Conservation (phyloP, 64 coral and sea anemone genomes). For the Porites australiensis region DNA sequence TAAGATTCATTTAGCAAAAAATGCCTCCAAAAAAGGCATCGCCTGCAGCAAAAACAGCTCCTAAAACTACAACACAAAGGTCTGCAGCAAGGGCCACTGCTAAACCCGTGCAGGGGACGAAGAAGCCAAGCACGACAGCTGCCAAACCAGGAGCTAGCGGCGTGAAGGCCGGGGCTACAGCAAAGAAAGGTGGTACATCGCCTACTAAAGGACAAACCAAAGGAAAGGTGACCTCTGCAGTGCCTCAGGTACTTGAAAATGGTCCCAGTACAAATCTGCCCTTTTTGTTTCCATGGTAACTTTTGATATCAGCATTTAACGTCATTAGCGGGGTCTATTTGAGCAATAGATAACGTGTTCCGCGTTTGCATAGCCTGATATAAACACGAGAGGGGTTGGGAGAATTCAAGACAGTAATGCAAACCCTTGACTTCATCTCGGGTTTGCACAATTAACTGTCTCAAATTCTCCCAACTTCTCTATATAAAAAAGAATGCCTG, state of each 20-base stretch:
- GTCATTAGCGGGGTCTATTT: no score
- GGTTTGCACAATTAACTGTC: no score
- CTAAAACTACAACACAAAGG: slow-evolving; percentile 56
- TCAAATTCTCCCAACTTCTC: no score
- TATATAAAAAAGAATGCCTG: no score
- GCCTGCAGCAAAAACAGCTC: slow-evolving; percentile 49
- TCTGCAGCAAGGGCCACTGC: neutral
- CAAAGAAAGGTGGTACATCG: slow-evolving; percentile 54
- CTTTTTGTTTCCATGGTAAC: neutral
- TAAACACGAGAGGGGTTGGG: no score
- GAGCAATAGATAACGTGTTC: no score
- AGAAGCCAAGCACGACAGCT: slow-evolving; percentile 22
- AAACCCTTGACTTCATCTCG: no score
- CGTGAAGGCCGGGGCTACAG: neutral
- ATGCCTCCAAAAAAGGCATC: slow-evolving; percentile 91
- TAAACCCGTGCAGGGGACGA: neutral
- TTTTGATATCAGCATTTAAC: neutral
- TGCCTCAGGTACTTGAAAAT: neutral
- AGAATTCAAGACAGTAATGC: no score
- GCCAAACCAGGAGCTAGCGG: slow-evolving; percentile 45
- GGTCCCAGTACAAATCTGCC: neutral
- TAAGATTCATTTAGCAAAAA: neutral
- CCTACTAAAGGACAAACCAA: slow-evolving; percentile 68
- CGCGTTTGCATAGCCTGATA: no score
- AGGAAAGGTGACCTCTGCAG: slow-evolving; percentile 63